Conservation (phyloP, 2,797 vertebrate genomes). For the Fundulus diaphanus region DNA sequence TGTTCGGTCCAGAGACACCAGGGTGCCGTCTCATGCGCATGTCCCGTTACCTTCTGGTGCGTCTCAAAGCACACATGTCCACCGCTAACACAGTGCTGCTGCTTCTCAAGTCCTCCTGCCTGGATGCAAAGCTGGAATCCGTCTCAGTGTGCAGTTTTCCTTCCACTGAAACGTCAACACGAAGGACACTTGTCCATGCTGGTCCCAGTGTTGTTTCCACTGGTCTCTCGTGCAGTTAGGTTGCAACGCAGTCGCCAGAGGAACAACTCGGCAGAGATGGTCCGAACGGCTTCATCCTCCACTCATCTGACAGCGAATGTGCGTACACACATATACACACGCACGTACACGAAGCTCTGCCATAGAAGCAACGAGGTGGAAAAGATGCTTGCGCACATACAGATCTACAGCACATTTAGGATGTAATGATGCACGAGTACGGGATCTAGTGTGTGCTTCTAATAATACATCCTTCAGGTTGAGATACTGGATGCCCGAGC, state of each 20-base stretch:
- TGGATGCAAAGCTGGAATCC: slow-evolving; percentile 31
- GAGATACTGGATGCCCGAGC: slow-evolving; percentile 36
- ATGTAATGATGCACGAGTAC: slow-evolving; percentile 58
- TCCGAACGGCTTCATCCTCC: slow-evolving; percentile 30
- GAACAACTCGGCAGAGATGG: slow-evolving; percentile 10
- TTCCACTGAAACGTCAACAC: slow-evolving; percentile 13
- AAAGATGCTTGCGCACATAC: slow-evolving; percentile 43
- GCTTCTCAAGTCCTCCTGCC: slow-evolving; percentile 32
- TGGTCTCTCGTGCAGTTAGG: slow-evolving; percentile 19
- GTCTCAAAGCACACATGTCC: slow-evolving; percentile 35
- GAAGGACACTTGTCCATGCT: slow-evolving; percentile 5
- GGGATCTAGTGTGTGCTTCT: slow-evolving; percentile 39
- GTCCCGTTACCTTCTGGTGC: slow-evolving; percentile 42
- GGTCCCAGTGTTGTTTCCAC: slow-evolving; percentile 11
- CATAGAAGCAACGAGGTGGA: slow-evolving; percentile 45
- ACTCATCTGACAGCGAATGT: slow-evolving; percentile 36
- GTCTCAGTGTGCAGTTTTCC: slow-evolving; percentile 33
- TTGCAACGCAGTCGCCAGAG: slow-evolving; percentile 21
- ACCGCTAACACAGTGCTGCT: slow-evolving; percentile 30
- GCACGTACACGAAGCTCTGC: slow-evolving; percentile 35
- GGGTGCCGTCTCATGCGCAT: slow-evolving; percentile 54
- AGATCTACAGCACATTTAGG: slow-evolving; percentile 54
- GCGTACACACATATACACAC: slow-evolving; percentile 17
- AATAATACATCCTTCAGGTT: slow-evolving; percentile 45
- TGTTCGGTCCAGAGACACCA: slow-evolving; percentile 60